Evolutionary conservation across 2,113 vertebrate genomes (phyloP), one percentile per base, ranked within the genome.

Genomic region (Thinocorus orbignyianus): DNA sequence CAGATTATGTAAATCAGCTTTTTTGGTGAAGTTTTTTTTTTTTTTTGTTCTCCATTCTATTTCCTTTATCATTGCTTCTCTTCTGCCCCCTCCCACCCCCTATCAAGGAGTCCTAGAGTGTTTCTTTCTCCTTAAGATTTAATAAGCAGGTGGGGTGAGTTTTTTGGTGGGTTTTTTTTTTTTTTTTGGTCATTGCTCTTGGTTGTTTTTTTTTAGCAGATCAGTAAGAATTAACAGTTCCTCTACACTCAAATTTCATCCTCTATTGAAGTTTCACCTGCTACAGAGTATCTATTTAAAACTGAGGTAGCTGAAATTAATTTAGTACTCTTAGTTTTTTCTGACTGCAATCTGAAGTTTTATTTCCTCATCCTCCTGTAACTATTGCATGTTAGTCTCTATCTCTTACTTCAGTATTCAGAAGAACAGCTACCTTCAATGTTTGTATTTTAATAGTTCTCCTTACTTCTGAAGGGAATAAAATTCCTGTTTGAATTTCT

Each of bases 81-180:
- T 8, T 13, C 17, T 35, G 7, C 2, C 6, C 6, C 6, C 7
- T 71, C 28, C 23, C 17, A 46, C 5, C 4, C 5, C 9, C 1
- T 10, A 28, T 23, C 8, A 44, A 18, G 11, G 13, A n/a, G 10
- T n/a, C 6, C 26, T 51, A 33, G 9, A 76, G 13, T 41, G 7
- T 4, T 57, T 64, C 13, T 57, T 81, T 51, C 28, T 72, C 8
- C 7, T 86, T 70, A 77, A 77, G 24, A 62, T 52, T 22, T 5
- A 48, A 17, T 48, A 66, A 46, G 3, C 58, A 72, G 1, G 46
- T 20, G 46, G 41, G 13, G 13, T 46, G 46, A 17, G 46, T 18
- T 19, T 5, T 11, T 24, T 9, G 19, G 41, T n/a, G n/a, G n/a
- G n/a, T n/a, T 37, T 39, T 52, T 44, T 44, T 14, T 44, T 44